These are phyloP conservation scores for Ardeotis arabs DNA, from an alignment of 2,113 vertebrate genomes.

Conservation along the genomic window DNA sequence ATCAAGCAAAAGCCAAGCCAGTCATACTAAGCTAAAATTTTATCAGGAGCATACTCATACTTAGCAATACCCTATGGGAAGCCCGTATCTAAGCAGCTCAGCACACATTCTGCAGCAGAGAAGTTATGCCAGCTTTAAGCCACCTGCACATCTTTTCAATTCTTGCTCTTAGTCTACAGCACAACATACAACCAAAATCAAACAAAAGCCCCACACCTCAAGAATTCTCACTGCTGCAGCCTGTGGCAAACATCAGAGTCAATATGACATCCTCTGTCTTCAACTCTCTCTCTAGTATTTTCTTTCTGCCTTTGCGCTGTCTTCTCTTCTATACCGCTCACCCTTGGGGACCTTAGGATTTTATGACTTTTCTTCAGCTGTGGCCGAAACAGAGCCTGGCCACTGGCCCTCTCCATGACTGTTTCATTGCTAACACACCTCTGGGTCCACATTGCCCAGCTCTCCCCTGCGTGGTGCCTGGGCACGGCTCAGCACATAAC, in stretches of 20 bases:
- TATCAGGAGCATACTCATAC: background rate
- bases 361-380: background rate
- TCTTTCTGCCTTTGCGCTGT: background rate
- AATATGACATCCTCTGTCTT: background rate
- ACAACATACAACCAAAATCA: background rate
- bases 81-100: background rate
- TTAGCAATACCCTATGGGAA: background rate
- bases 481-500: background rate
- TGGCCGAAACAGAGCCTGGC: background rate
- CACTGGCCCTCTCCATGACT: no score
- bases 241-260: background rate
- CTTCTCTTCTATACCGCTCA: background rate
- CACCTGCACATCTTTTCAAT: background rate
- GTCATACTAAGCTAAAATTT: background rate
- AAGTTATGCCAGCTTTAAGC: background rate
- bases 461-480: accelerated
- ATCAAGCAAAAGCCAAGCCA: background rate
- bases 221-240: background rate
- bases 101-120: background rate
- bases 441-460: background rate
- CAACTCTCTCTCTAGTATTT: background rate
- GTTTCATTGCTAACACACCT: background rate
- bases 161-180: background rate
- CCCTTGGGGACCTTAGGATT: background rate
- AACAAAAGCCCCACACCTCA: background rate